Base-by-base conservation (phyloP, 2,797 vertebrate genomes). In the Oreortyx pictus region DNA sequence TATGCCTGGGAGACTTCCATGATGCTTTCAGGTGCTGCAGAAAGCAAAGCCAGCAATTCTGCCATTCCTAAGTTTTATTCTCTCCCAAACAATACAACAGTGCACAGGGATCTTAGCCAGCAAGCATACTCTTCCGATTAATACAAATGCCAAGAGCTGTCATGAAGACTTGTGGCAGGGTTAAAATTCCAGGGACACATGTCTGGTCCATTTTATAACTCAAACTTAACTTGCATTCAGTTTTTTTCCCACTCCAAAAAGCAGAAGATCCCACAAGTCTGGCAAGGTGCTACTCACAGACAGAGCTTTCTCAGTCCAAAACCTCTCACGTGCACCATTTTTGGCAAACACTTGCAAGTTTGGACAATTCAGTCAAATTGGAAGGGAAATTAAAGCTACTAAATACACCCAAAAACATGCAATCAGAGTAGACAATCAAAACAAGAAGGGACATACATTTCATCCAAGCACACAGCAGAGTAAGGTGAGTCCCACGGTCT, bases 1-100 rank as follows among this genome's bases (percentile, higher is more conserved):
- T 9, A 9, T 8, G 39, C 61, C 16, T 95, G 95, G 67, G 73
- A 86, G 39, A 27, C 17, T 18, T 76, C 89, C 92, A 92, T 85
- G 79, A 41, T 35, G 12, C 57, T 82, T 82, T 60, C 62, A 80
- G 86, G 82, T 92, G 88, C 71, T 80, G 44, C 47, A 81, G 65
- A 57, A 61, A 84, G 27, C 60, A 54, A 17, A 27, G 71, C 52
- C 82, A 90, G 61, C 27, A 46, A 39, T 43, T 84, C 80, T 33
- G 43, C 46, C 11, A 6, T 59, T 90, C 24, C 0, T 24, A 27
- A 52, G 19, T 4, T 35, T 19, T 25, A 4, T 1, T 3, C 4
- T 33, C 31, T 59, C 33, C 11, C 25, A 85, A 73, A 82, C 31
- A n/a, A 22, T 43, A 41, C 16, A 12, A 20, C 2, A 15, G 41